Evolutionary conservation across 2,113 vertebrate species (phyloP), one percentile per base, ranked within the genome.

Genomic region (Plecotus auritus): DNA sequence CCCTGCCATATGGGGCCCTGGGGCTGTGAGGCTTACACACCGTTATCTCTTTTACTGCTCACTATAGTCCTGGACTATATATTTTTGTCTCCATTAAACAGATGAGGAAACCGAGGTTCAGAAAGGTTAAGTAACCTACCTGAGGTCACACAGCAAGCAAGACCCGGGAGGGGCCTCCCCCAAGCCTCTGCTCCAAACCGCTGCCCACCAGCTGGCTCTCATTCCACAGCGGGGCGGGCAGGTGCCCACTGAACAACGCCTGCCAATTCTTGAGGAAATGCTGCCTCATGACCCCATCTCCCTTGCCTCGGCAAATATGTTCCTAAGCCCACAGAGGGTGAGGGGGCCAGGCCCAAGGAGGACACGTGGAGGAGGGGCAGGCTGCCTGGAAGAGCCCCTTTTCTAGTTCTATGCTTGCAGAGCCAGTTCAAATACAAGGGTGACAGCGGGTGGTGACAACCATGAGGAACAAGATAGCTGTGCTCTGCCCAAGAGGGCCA

Each of bases 191-290:
- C 51, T 67, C 22, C 17, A 1, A 26, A 23, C 11, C 20, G 0
- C 4, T 7, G 9, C 30, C 37, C 66, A 1, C 9, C 0, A 1
- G 4, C n/a, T 22, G 9, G 2, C 37, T 59, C 42, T 56, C 51
- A 9, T 6, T 10, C 30, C 20, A 7, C 1, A 3, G 1, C 7
- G 7, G 22, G 30, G 23, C 12, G 1, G 2, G 49, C 32, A 73
- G 14, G 7, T 4, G 5, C 28, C 17, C 26, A 7, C 20, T 17
- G 26, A 37, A 23, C 3, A n/a, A 30, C 13, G 28, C 49, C 84
- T 67, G 42, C 12, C n/a, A 17, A 14, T 72, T 69, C 56, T 64
- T 22, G 18, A n/a, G 80, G 42, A 91, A 54, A 28, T 22, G 37
- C 40, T 56, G 67, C 16, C 69, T 51, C 49, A 30, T 1, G 4